Base-by-base conservation (phyloP, 1,140 invertebrate species). In the Ooceraea biroi region DNA sequence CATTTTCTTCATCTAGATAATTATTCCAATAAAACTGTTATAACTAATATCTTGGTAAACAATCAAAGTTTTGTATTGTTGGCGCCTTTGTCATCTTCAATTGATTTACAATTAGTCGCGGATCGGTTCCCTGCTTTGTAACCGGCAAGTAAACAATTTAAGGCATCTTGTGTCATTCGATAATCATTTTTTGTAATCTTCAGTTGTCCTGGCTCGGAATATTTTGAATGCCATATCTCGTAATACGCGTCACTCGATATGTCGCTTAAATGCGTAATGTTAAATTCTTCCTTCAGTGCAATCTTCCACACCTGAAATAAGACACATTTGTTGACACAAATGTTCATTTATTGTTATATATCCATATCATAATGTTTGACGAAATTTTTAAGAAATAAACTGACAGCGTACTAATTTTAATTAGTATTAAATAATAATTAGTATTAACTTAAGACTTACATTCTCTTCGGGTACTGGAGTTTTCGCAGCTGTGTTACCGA, bases 231-330 rank as follows among this genome's bases (percentile, higher is more conserved):
- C 94, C 94, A 95, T 80, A 95, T 90, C 52, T 94, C 85, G 25
- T 93, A 95, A 66, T 94, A 95, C 71, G 88, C 68, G 5, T 95
- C 93, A 11, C 88, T 89, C 0, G 94, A 90, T 66, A 95, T 94
- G 69, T 93, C 82, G 41, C 89, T 89, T 17, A 92, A 63, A 85
- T 93, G 82, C 10, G 89, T 92, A 1, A 95, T 90, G 66, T 92
- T 93, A 44, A 94, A 94, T 86, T 94, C 94, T 52, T 94, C 93
- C 30, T 89, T 88, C n/a, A 95, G 84, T 17, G 92, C 93, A 8
- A 83, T 48, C 82, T 92, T 94, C 94, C 94, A 95, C 0, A 95
- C 91, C 94, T 94, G 52, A 5, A 90, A 90, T 27, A n/a, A n/a
- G n/a, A n/a, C n/a, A n/a, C n/a, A n/a, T n/a, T n/a, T n/a, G n/a